phyloP scores from a whole-genome alignment of 2,888 invertebrate genomes.

The Pachycephus smyrnensis region DNA sequence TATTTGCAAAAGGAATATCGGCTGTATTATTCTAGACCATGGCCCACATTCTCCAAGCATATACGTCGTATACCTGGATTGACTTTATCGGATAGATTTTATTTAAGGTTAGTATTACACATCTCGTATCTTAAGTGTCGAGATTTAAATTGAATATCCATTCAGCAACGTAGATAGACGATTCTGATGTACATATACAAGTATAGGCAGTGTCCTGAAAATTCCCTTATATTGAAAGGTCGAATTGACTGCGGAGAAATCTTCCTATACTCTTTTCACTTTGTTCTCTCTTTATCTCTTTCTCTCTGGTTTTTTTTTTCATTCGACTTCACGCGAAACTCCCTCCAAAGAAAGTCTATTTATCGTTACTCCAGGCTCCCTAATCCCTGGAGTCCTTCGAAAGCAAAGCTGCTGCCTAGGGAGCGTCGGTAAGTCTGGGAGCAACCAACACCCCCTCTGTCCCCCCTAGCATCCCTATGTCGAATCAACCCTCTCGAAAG shows the following conservation, averaged over 20 bases:
- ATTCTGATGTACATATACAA: not conserved
- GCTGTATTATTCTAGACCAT: not conserved
- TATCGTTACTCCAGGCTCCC: constrained; percentile 1
- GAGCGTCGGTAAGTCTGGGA: not conserved
- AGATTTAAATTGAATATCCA: not conserved
- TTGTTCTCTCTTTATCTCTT: constrained; percentile 15
- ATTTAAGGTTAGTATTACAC: not conserved
- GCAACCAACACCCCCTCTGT: not conserved
- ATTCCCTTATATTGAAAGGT: not conserved
- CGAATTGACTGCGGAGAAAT: not conserved
- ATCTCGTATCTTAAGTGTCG: not conserved
- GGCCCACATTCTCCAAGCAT: not conserved
- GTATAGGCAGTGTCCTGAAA: not conserved
- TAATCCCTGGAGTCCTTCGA: not conserved
- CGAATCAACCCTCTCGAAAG: not conserved
- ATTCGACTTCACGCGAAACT: not conserved
- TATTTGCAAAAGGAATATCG: not conserved
- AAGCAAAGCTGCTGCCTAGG: not conserved
- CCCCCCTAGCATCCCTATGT: not conserved
- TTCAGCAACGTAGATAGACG: not conserved
- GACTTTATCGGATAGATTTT: not conserved
- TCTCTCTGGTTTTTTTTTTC: constrained; percentile 12
- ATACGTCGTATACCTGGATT: not conserved
- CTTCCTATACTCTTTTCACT: constrained; percentile 12
- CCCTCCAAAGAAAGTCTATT: constrained; percentile 6